phyloP scores from a whole-genome alignment of 2,113 vertebrate species.

The Kobus ellipsiprymnus region DNA sequence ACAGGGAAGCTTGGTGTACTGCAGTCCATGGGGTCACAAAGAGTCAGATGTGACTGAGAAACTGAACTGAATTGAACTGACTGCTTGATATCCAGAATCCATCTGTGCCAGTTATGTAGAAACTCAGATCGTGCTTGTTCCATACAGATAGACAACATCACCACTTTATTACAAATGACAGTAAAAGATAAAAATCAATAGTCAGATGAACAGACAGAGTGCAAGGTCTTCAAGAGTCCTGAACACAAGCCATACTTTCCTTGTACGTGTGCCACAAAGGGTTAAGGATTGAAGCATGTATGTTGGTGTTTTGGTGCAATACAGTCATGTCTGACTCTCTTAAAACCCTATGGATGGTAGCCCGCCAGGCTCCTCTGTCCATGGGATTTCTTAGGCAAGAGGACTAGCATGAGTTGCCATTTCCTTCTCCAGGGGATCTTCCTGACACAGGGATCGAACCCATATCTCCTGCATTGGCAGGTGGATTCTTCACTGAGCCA shows the following conservation, averaged over 20 bases:
- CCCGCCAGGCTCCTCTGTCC: neutral
- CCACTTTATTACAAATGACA: neutral
- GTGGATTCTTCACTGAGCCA: neutral
- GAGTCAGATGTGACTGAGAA: neutral
- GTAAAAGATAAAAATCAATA: neutral
- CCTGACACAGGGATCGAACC: neutral
- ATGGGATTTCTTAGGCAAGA: neutral
- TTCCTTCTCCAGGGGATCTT: neutral
- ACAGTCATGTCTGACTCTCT: neutral
- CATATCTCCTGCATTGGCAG: neutral
- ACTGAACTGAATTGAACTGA: neutral
- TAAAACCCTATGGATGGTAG: neutral
- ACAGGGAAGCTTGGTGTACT: neutral
- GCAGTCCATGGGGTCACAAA: neutral
- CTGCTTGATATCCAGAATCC: neutral
- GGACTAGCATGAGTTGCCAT: neutral
- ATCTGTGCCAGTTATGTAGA: neutral
- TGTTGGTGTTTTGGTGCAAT: neutral
- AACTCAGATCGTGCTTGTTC: neutral
- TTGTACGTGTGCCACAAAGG: neutral
- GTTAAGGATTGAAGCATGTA: neutral
- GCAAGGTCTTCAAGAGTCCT: neutral
- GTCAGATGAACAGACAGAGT: neutral
- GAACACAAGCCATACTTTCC: neutral
- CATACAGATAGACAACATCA: neutral